Evolutionary conservation across 2,797 vertebrate genomes (phyloP), one percentile per base, ranked within the genome.

Genomic region (Xerus rutilus): DNA sequence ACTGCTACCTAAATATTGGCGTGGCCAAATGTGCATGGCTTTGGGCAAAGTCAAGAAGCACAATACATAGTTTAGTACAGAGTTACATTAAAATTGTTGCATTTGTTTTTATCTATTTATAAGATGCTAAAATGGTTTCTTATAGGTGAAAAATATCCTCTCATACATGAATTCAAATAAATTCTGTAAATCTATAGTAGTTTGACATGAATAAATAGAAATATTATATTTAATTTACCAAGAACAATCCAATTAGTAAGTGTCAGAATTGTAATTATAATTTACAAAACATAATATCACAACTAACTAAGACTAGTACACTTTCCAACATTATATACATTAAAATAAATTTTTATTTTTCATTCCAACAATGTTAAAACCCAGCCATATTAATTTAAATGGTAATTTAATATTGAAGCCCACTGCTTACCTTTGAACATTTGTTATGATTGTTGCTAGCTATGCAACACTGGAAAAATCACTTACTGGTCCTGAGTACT

Each of bases 351-450:
- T 2, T 45, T 86, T 94, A 62, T 77, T 21, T 97, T 97, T 79
- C 45, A 62, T 77, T n/a, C 25, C 67, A 87, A 95, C 95, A 21
- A 87, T 59, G 28, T 73, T 96, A 93, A 95, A 95, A 70, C 72
- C 78, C 77, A 98, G 78, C 52, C 45, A 17, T 81, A 64, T 95
- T 98, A 95, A 98, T 98, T 98, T 98, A 97, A 83, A 49, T 49
- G 49, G 12, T 49, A 49, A 49, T 52, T 52, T 52, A 15, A 52
- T 52, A 52, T 52, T 15, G 14, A 52, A 52, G 52, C 52, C 49
- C 52, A 52, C 14, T 52, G 13, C 52, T 52, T 52, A 52, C 52
- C 14, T 52, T 52, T 52, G 52, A 52, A 52, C 14, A 52, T 10
- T 47, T 7, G 52, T 52, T 52, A 52, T 52, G 52, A 15, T 52